Percentiles rank a stretch among this genome's conserved stretches.
These are phyloP conservation scores for Paradoxurus hermaphroditus DNA, from an alignment of 2,113 vertebrate species.

Conservation along the genomic window DNA sequence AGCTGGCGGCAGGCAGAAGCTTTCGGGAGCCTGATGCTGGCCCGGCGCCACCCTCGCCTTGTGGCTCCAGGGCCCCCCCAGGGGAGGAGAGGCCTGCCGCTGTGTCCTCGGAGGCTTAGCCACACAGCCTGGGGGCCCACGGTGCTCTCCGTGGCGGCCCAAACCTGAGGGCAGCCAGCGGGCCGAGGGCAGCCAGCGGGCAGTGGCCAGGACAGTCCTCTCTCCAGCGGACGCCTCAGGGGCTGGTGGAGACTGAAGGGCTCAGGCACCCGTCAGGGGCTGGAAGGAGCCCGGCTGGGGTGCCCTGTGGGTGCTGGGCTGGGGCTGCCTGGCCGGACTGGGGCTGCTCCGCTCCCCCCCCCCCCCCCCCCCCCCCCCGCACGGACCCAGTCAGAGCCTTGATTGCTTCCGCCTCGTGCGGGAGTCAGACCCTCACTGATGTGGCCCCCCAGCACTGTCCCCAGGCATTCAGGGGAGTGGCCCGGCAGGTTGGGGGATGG, in stretches of 20 bases:
- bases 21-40: background rate
- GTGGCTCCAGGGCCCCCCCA: background rate
- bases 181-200: background rate
- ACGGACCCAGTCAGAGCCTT: too few relatives aligned
- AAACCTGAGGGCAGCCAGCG: background rate
- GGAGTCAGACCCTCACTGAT: too few relatives aligned
- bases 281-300: background rate
- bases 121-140: background rate
- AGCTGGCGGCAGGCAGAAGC: background rate
- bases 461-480: background rate
- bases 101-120: background rate
- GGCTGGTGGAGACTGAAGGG: background rate
- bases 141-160: accelerated
- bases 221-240: accelerated
- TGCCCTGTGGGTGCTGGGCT: too few relatives aligned
- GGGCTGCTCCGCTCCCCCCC: too few relatives aligned
- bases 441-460: background rate
- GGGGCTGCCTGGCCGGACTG: too few relatives aligned
- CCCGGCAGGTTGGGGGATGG: background rate
- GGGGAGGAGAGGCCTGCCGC: background rate
- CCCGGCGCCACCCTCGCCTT: background rate
- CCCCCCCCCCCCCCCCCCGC: too few relatives aligned
- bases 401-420: too few relatives aligned
- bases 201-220: background rate
- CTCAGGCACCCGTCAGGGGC: background rate